Evolutionary conservation across 1,140 invertebrate genomes (phyloP), one percentile per base, ranked within the genome.

Genomic region (Trichoplusia ni): DNA sequence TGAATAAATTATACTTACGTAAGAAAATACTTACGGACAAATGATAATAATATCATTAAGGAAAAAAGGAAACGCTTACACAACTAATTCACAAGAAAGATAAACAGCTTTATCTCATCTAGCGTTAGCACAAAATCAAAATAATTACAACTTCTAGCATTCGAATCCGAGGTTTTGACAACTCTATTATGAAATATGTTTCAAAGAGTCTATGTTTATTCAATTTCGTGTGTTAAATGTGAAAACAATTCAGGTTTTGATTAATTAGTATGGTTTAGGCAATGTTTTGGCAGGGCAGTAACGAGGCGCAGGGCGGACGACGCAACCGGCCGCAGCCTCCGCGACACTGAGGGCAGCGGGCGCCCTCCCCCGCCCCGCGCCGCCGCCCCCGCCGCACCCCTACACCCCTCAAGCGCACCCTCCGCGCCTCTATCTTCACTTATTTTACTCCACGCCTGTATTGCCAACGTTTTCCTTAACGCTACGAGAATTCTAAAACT

Each of bases 301-400:
- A 33, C 59, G 60, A 71, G 62, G 44, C 54, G 53, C 66, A 76
- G 78, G 78, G 79, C 79, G 81, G 80, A 73, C 79, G 79, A 73
- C 73, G 65, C 64, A 65, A 47, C 62, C 47, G 59, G 59, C 81
- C 83, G 75, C 84, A 87, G 84, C 84, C 86, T 87, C 84, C 84
- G 84, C 80, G 81, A 77, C 80, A 89, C 86, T 89, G 81, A 86
- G 79, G 80, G 72, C 69, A 42, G 29, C 54, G 49, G 66, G 67
- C 40, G 42, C 69, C 51, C 64, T 60, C 71, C 62, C 54, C 47
- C 69, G 53, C 69, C 51, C 63, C 59, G 70, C 58, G 64, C 35
- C 69, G 59, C 66, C 64, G 59, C 70, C 11, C 29, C 69, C 63
- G n/a, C 69, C 40, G 69, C 75, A 21, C 21, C 31, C 33, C 33